Evolutionary conservation across 2,797 vertebrate species (phyloP).

Genomic region (Merluccius polli): DNA sequence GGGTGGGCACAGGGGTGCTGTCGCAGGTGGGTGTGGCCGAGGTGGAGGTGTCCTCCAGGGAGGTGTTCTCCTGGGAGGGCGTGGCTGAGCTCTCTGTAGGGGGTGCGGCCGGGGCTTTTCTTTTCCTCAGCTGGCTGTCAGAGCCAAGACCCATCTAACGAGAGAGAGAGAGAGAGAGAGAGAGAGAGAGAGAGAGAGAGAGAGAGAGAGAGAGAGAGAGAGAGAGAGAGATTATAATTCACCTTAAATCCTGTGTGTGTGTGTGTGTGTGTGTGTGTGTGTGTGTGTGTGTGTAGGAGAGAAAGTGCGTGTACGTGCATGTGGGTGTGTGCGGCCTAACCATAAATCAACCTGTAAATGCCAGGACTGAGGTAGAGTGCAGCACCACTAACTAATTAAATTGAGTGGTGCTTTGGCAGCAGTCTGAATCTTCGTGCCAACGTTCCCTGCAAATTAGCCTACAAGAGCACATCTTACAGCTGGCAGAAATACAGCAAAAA

Average conservation of each 20-base stretch:
- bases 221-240: slow-evolving; percentile 35
- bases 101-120: slow-evolving; percentile 83
- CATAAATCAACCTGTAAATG: slow-evolving; percentile 53
- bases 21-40: slow-evolving; percentile 55
- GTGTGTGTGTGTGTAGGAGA: neutral
- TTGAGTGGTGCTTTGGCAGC: slow-evolving; percentile 56
- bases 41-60: slow-evolving; percentile 40
- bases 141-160: slow-evolving; percentile 73
- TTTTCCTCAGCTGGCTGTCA: slow-evolving; percentile 83
- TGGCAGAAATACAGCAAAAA: slow-evolving; percentile 22
- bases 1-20: slow-evolving; percentile 41
- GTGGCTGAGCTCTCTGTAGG: slow-evolving; percentile 70
- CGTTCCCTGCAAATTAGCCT: slow-evolving; percentile 53
- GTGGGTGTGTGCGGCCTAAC: slow-evolving; percentile 33
- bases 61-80: too few relatives aligned
- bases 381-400: slow-evolving; percentile 59
- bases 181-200: slow-evolving; percentile 28
- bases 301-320: neutral
- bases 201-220: slow-evolving; percentile 15
- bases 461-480: slow-evolving; percentile 30
- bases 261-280: slow-evolving; percentile 10
- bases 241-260: slow-evolving; percentile 29
- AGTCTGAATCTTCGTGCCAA: slow-evolving; percentile 40
- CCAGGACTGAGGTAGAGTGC: slow-evolving; percentile 37
- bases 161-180: neutral